Base-by-base conservation (phyloP, 2,888 invertebrate species). In the Blomia tropicalis region DNA sequence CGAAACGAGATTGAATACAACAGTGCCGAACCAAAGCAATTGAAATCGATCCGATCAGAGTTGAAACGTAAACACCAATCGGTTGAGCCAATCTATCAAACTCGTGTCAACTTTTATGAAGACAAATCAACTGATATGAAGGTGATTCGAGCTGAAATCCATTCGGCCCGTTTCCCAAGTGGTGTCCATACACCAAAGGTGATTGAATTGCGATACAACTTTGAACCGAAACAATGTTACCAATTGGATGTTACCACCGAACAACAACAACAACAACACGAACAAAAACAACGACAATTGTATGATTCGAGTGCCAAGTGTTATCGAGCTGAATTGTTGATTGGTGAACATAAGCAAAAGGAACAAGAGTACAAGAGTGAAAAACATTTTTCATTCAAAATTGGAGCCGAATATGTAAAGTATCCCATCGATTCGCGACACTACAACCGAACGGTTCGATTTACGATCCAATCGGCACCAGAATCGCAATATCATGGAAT, bases 391-490 rank as follows among this genome's bases (percentile, higher is more conserved):
- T 7, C 7, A 7, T 11, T 47, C 51, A 22, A 27, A 14, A 47
- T 47, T n/a, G 51, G 23, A 11, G 51, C 51, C 51, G 51, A 47
- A n/a, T 47, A 47, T n/a, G n/a, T 47, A 7, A 47, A 47, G 51
- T 22, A 22, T 22, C 51, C 51, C 5, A 27, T 47, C 14, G 51
- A 27, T n/a, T 7, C 23, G 5, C 27, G 22, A 11, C 51, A 47
- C 51, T 47, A 7, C 11, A 47, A 47, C 51, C 51, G 51, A 22
- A 47, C 51, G 7, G 22, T 47, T 47, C 23, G 23, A 22, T 47
- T 47, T n/a, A 22, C 23, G 7, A 47, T 47, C 14, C 7, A 47
- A n/a, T 36, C 36, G 7, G 36, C 36, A 7, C 36, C 7, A 36
- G 17, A 36, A 17, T 17, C 7, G 17, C 7, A 36, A 7, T n/a